Evolutionary conservation across 2,113 vertebrate species (phyloP).

Genomic region (Hemiscyllium ocellatum): DNA sequence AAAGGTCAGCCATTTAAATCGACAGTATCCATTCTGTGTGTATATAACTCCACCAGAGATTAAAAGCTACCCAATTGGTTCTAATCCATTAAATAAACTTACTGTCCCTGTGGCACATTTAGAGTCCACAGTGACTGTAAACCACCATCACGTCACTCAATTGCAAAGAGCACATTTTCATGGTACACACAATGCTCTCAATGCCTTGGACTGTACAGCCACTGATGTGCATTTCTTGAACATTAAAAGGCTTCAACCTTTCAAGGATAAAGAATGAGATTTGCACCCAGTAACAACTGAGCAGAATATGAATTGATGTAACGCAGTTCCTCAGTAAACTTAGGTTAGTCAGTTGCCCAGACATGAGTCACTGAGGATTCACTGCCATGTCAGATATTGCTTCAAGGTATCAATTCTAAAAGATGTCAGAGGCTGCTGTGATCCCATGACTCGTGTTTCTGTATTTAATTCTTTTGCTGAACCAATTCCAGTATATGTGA

Average conservation of each 20-base stretch:
- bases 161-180: neutral
- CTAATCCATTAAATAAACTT: neutral
- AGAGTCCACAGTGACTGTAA: neutral
- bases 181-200: neutral
- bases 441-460: neutral
- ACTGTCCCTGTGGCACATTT: neutral
- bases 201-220: too few species aligned
- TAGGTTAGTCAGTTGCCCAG: neutral
- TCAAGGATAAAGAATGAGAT: neutral
- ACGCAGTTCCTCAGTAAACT: neutral
- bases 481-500: neutral
- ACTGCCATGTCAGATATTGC: neutral
- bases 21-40: neutral
- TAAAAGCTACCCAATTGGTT: neutral
- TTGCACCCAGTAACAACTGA: neutral
- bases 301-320: neutral
- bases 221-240: neutral
- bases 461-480: neutral
- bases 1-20: neutral
- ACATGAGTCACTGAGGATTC: neutral
- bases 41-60: neutral
- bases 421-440: neutral
- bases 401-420: neutral
- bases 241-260: neutral
- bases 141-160: neutral